Base-by-base conservation (phyloP, 2,113 vertebrate species). In the Acanthochromis polyacanthus region DNA sequence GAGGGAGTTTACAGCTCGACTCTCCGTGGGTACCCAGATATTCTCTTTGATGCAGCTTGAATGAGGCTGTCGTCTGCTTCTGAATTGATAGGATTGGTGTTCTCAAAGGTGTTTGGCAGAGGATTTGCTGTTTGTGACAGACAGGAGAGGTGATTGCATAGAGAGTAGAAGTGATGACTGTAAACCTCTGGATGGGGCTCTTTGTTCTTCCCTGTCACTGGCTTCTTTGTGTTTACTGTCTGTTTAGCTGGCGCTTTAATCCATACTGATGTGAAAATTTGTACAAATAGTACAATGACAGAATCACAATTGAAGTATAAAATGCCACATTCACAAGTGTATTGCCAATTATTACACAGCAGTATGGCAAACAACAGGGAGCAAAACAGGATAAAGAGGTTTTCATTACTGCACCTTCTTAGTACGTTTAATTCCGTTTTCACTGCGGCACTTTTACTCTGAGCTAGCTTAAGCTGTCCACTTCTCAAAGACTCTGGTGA, bases 31-130 rank as follows among this genome's bases (percentile, higher is more conserved):
- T 32, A n/a, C 3, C 16, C 58, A 64, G 14, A 69, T 72, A 82
- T 74, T 75, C 51, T 52, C 22, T 85, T 68, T 84, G 81, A 82
- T 61, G 52, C 40, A 38, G 19, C 69, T 61, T 30, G 32, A 73
- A 83, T 60, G n/a, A 55, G n/a, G 23, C 64, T 78, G 5, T 15
- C 16, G 58, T 1, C 50, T 72, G 32, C 28, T 14, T 78, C 75
- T 80, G 62, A 73, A 69, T 66, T 53, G 56, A 74, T 69, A 52
- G 50, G 14, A 59, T 20, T 51, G 57, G 17, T 55, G 46, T 25
- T 12, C n/a, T 63, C 5, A 25, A 10, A 60, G 67, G 30, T 64
- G 50, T 57, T 62, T 62, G 45, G 58, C 46, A 40, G 30, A 50
- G 65, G 36, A 48, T 70, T 56, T 66, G 50, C 28, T 19, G 40